A percentile compares a stretch with the other conserved stretches of the same genome.
Conservation (phyloP, 1,140 invertebrate genomes). For the Drosophila lini region DNA sequence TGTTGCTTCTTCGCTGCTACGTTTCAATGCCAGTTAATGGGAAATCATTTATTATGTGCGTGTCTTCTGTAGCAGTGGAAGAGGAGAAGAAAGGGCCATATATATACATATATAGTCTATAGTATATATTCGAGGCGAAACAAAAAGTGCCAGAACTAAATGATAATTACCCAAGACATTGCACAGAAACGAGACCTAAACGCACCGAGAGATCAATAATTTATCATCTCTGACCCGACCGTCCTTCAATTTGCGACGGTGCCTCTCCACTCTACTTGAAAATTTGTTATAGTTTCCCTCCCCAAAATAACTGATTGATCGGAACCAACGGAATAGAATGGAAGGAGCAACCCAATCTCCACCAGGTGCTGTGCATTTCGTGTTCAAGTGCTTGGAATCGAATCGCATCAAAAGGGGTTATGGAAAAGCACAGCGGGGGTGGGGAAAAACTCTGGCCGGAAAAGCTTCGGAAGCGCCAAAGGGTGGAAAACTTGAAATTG, state of each 20-base stretch:
- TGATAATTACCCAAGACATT: conserved; percentile 70
- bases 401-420: conserved; percentile 17
- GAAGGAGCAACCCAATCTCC: conserved; percentile 20
- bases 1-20: conserved; percentile 36
- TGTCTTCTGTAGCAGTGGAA: conserved; percentile 42
- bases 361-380: conserved; percentile 38
- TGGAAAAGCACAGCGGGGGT: conserved; percentile 2
- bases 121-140: conserved; percentile 19
- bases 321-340: conserved; percentile 5
- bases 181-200: conserved; percentile 20
- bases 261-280: conserved; percentile 35
- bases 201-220: conserved; percentile 25
- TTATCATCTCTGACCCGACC: conserved; percentile 43
- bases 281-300: conserved; percentile 46
- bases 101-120: not conserved
- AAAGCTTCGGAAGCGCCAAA: conserved; percentile 10
- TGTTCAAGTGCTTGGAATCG: conserved; percentile 46
- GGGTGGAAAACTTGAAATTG: conserved; percentile 65
- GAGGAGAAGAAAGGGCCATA: conserved; percentile 5
- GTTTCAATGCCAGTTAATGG: conserved; percentile 76
- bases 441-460: conserved; percentile 1
- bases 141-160: conserved; percentile 80
- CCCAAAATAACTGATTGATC: conserved; percentile 24
- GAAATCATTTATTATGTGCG: conserved; percentile 83
- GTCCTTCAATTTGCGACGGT: conserved; percentile 28